Percentiles rank a stretch among this genome's conserved stretches.
These are phyloP conservation scores for Onthophagus sagittarius DNA, from an alignment of 2,888 invertebrate species.

Conservation along the genomic window DNA sequence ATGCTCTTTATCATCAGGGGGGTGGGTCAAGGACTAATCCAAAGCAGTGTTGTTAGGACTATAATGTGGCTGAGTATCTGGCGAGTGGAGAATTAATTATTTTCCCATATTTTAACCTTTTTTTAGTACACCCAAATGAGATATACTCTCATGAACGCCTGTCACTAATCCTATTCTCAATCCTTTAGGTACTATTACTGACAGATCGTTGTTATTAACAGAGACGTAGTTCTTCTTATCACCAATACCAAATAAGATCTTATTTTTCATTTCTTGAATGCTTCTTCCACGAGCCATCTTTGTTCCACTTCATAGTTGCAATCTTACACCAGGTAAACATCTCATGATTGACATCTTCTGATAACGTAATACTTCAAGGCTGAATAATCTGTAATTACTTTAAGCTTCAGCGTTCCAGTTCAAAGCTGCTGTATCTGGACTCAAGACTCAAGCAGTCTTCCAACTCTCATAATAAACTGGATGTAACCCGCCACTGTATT, in stretches of 20 bases:
- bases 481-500: slow-evolving; percentile 30
- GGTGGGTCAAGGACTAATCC: too few species aligned
- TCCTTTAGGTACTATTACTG: slow-evolving; percentile 1
- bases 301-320: slow-evolving; percentile 28
- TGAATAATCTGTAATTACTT: slow-evolving; percentile 31
- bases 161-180: slow-evolving; percentile 16
- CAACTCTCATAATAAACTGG: slow-evolving; percentile 37
- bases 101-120: slow-evolving; percentile 29
- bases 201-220: too few species aligned
- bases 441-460: slow-evolving; percentile 37
- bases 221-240: neutral
- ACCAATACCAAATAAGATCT: neutral
- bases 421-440: slow-evolving; percentile 37
- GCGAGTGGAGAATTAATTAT: too few species aligned
- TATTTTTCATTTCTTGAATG: slow-evolving; percentile 6
- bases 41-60: too few species aligned
- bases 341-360: slow-evolving; percentile 23
- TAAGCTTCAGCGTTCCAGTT: slow-evolving; percentile 40
- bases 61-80: too few species aligned
- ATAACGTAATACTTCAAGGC: slow-evolving; percentile 19
- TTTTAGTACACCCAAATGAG: slow-evolving; percentile 38
- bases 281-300: slow-evolving; percentile 21
- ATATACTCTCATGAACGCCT: slow-evolving; percentile 33
- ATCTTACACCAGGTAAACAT: slow-evolving; percentile 34
- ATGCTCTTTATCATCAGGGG: too few species aligned